Percentiles rank a stretch among this genome's conserved stretches.
Evolutionary conservation across 2,113 vertebrate species (phyloP).

Genomic region (Uria aalge): DNA sequence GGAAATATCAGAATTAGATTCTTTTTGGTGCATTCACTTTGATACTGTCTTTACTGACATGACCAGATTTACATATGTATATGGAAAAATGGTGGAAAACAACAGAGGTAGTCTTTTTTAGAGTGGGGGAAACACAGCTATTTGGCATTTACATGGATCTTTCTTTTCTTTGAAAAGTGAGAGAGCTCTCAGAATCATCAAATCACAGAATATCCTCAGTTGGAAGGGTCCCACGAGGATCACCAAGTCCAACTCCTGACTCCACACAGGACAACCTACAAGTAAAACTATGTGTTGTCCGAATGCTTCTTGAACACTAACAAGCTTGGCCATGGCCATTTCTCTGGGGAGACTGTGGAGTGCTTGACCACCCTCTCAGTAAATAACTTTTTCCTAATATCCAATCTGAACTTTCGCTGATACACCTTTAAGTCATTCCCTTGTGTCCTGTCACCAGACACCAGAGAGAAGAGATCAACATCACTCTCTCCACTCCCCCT

Average conservation of each 20-base stretch:
- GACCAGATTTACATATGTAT: neutral
- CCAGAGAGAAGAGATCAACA: neutral
- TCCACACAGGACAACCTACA: neutral
- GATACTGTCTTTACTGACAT: neutral
- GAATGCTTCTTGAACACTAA: neutral
- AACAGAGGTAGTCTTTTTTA: neutral
- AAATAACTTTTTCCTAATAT: neutral
- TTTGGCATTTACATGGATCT: neutral
- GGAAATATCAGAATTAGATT: neutral
- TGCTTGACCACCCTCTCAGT: neutral
- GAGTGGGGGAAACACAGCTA: neutral
- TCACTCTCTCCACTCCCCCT: neutral
- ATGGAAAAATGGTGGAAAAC: neutral
- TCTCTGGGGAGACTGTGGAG: neutral
- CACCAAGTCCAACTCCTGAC: neutral
- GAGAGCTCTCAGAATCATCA: neutral
- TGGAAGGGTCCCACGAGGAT: neutral
- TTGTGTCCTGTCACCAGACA: neutral
- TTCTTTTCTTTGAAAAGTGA: neutral
- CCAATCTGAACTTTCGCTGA: neutral
- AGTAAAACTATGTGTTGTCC: neutral
- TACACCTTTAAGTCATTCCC: neutral
- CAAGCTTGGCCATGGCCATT: neutral
- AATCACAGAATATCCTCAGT: neutral
- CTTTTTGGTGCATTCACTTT: neutral